Percentiles rank a stretch among this genome's conserved stretches.
Evolutionary conservation across 1,140 invertebrate species (phyloP).

Genomic region (Aphelenchoides fujianensis): DNA sequence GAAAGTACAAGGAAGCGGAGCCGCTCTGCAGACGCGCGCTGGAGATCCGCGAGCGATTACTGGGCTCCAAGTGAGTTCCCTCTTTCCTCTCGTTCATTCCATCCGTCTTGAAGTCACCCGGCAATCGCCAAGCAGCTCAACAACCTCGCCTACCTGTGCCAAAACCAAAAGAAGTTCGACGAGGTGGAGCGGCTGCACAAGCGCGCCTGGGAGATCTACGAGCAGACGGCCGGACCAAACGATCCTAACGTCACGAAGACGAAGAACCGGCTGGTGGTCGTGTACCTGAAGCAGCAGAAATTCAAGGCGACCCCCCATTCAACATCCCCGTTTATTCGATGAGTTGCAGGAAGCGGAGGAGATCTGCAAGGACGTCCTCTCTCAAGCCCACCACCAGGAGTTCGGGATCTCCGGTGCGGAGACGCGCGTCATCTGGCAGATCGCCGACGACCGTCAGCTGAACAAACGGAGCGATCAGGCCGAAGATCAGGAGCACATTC

Average conservation of each 20-base stretch:
- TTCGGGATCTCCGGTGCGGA: slow-evolving; percentile 78
- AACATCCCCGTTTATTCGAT: too few relatives aligned
- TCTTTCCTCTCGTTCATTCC: too few relatives aligned
- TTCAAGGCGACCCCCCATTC: too few relatives aligned
- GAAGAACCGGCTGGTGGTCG: slow-evolving; percentile 96
- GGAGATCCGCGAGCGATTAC: slow-evolving; percentile 75
- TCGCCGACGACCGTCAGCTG: slow-evolving; percentile 88
- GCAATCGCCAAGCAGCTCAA: slow-evolving; percentile 98
- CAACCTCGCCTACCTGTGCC: slow-evolving; percentile 92
- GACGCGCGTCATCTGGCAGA: slow-evolving; percentile 99
- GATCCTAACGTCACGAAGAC: slow-evolving; percentile 98
- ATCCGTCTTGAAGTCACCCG: too few relatives aligned
- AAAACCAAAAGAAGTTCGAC: slow-evolving; percentile 75
- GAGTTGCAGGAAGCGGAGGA: slow-evolving; percentile 96
- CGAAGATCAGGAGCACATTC: slow-evolving; percentile 81
- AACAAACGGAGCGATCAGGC: slow-evolving; percentile 74
- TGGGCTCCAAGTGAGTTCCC: too few relatives aligned
- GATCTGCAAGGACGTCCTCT: slow-evolving; percentile 89
- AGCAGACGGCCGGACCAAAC: slow-evolving; percentile 87
- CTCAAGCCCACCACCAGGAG: slow-evolving; percentile 89
- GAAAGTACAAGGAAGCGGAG: slow-evolving; percentile 93
- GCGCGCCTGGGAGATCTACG: slow-evolving; percentile 91
- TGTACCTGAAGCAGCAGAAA: slow-evolving; percentile 95
- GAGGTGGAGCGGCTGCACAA: slow-evolving; percentile 79
- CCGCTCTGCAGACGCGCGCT: slow-evolving; percentile 92